A percentile compares a stretch with the other conserved stretches of the same genome.
These are phyloP conservation scores for Rutpela maculata DNA, from an alignment of 2,888 invertebrate genomes.

Conservation along the genomic window DNA sequence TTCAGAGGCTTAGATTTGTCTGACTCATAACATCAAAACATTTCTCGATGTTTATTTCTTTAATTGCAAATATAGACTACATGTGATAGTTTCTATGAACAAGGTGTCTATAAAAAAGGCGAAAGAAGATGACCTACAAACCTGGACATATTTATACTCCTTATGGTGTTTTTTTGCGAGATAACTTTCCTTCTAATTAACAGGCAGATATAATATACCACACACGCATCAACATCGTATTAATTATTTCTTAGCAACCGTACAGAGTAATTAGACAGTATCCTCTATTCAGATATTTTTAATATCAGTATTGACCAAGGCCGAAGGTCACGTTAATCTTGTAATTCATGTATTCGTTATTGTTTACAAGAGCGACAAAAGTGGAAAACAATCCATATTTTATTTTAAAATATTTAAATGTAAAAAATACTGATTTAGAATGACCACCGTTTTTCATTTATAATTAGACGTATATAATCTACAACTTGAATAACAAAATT, in stretches of 20 bases:
- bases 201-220: neutral
- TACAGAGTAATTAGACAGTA: too few species aligned
- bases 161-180: neutral
- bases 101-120: conserved; percentile 17
- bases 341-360: neutral
- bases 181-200: conserved; percentile 19
- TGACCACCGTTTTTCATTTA: neutral
- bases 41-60: conserved; percentile 3
- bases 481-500: too few species aligned
- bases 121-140: conserved; percentile 31
- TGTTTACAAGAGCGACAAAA: neutral
- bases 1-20: neutral
- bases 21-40: conserved; percentile 6
- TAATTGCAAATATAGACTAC: conserved; percentile 14
- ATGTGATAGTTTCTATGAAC: conserved; percentile 20
- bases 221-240: neutral
- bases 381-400: neutral
- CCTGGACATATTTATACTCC: conserved; percentile 20
- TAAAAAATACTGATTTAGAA: neutral
- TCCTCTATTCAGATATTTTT: neutral
- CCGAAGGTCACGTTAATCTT: conserved; percentile 7
- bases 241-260: neutral
- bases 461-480: too few species aligned
- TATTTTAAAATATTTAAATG: neutral
- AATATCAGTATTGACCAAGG: neutral